Evolutionary conservation across 2,888 invertebrate genomes (phyloP), one percentile per base, ranked within the genome.

Genomic region (Eupithecia dodoneata): DNA sequence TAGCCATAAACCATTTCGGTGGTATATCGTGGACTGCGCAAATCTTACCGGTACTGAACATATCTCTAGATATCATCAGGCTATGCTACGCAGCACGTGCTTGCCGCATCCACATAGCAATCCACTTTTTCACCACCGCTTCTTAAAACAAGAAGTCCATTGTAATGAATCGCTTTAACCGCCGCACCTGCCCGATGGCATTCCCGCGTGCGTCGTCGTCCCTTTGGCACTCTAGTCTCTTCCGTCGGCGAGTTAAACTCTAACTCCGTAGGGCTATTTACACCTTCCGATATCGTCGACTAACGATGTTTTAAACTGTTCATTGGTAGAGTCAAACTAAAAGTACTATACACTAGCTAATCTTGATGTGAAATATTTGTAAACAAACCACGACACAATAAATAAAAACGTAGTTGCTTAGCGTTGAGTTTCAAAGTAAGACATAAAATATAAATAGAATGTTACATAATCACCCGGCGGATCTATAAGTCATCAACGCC

Each of bases 191-290:
- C 73, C 67, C 72, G 72, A 73, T 81, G 83, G 84, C 90, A 92
- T 93, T 87, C 92, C 88, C 87, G 88, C 91, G 90, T 87, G 90
- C 86, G 90, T 88, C 85, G 55, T 47, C 65, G 55, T 47, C 65
- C 80, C 76, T 76, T 80, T 79, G 83, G 86, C 81, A 82, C 82
- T 87, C 79, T 78, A 80, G 78, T 81, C 83, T 82, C 89, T 92
- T 92, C 92, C 92, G 89, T 85, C 86, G 83, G 83, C 82, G 82
- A 84, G 84, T 83, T 83, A 81, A 75, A n/a, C n/a, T n/a, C n/a
- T 70, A 12, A 2, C 70, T 30, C 45, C 10, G 42, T 69, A 45
- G n/a, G 44, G 69, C 69, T 44, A 10, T n/a, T 45, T 69, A 69
- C 7, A 69, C 45, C 69, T 45, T 69, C 18, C 70, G 70, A 70